phyloP scores from a whole-genome alignment of 2,797 vertebrate genomes.

The Lepilemur ruficaudatus region DNA sequence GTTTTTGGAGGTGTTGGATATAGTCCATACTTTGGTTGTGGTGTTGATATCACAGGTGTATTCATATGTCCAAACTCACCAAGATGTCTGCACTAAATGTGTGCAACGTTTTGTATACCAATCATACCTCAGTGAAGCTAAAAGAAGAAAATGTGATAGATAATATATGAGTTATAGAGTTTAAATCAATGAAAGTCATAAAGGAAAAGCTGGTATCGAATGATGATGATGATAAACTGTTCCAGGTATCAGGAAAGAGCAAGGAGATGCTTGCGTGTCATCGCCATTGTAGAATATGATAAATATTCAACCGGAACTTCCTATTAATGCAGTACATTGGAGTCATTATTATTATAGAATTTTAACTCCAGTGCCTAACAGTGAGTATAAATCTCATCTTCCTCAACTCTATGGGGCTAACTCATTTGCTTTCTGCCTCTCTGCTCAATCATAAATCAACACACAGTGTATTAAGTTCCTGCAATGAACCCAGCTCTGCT shows the following conservation, averaged over 20 bases:
- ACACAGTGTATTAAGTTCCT: not conserved
- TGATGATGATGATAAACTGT: not conserved
- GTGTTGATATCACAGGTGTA: too few relatives aligned
- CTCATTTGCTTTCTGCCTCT: not conserved
- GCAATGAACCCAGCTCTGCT: not conserved
- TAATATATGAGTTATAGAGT: not conserved
- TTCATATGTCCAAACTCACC: not conserved
- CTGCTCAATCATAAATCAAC: constrained; percentile 15
- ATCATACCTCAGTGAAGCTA: not conserved
- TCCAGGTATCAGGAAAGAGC: not conserved
- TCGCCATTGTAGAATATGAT: not conserved
- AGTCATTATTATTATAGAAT: not conserved
- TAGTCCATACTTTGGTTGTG: not conserved
- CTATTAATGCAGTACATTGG: too few relatives aligned
- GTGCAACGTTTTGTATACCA: not conserved
- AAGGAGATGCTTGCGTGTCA: too few relatives aligned
- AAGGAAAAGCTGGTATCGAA: not conserved
- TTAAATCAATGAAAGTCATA: not conserved
- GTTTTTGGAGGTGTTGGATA: not conserved
- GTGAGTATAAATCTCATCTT: not conserved
- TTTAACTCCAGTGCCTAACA: too few relatives aligned
- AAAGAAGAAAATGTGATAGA: not conserved
- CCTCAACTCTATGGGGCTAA: not conserved
- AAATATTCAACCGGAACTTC: not conserved
- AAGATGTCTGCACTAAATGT: not conserved